Evolutionary conservation across 1,140 invertebrate species (phyloP), one percentile per base, ranked within the genome.

Genomic region (Mya arenaria): DNA sequence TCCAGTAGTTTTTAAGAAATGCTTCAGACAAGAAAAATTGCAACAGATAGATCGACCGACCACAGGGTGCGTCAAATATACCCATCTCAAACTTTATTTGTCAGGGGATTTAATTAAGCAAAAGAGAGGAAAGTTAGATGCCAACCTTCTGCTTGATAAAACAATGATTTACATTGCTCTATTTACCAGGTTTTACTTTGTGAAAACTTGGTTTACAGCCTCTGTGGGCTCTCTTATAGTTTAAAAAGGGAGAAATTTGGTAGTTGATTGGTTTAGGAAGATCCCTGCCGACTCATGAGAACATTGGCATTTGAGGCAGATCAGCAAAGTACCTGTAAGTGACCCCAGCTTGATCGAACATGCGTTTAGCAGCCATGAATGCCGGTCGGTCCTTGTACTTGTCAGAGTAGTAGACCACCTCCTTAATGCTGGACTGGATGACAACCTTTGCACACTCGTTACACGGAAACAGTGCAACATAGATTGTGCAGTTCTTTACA

Each of bases 391-490:
- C 85, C 2, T 92, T 91, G 91, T 97, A 94, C 90, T 98, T 97
- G 92, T 98, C 96, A 0, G 95, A 96, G 82, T 97, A 92, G 90
- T 97, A 99, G 15, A 97, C 92, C 8, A 92, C 90, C 89, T 95
- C 93, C 79, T 93, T 95, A 17, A 99, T 97, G 4, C 97, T 96
- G n/a, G 97, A 96, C 90, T 99, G 98, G 89, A 99, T 98, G n/a
- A 99, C 98, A 3, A 98, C 93, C 93, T 99, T 99, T 0, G 98
- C 97, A 94, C 98, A 99, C 92, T 99, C 97, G 90, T 99, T 99
- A 90, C 98, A 99, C 0, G 98, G 98, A 92, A 99, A 99, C 8
- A 98, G 91, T 0, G 95, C 95, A 0, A 97, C 96, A 92, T 98
- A 99, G 0, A 99, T 95, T 0, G 94, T 95, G 88, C 97, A 98